Conservation (phyloP, 2,113 vertebrate genomes). For the Illadopsis cleaveri region DNA sequence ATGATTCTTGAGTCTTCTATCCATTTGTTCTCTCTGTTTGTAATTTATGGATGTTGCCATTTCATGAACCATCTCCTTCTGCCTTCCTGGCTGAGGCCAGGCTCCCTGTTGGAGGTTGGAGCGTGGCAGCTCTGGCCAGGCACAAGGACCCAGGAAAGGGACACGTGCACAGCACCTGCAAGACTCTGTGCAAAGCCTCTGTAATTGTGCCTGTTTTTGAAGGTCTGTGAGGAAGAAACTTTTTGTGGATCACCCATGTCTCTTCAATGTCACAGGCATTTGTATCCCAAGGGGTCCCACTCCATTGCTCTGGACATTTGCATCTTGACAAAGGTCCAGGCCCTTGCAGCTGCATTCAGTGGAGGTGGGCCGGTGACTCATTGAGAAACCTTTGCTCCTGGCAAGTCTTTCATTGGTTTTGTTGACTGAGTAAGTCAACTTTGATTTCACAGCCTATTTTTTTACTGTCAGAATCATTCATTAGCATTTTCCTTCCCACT, state of each 20-base stretch:
- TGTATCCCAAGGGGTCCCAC: neutral
- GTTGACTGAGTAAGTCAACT: slow-evolving; percentile 29
- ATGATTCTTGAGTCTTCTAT: neutral
- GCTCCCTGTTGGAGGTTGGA: neutral
- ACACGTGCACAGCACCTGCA: fast-evolving
- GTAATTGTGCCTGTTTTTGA: neutral
- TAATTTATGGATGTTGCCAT: neutral
- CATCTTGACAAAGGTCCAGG: neutral
- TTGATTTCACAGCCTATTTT: slow-evolving; percentile 6
- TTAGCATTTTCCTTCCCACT: slow-evolving; percentile 49
- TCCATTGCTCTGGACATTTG: neutral
- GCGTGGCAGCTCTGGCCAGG: fast-evolving
- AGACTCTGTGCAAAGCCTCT: neutral
- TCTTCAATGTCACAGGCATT: neutral
- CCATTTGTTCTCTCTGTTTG: neutral
- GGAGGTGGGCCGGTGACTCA: neutral
- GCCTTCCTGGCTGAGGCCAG: neutral
- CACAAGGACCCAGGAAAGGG: fast-evolving
- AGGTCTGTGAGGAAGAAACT: neutral
- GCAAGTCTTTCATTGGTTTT: neutral
- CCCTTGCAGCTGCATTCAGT: neutral
- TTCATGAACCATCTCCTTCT: neutral
- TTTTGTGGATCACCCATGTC: neutral
- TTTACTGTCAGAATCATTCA: slow-evolving; percentile 1
- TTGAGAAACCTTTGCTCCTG: neutral